Evolutionary conservation across 2,888 invertebrate species (phyloP).

Genomic region (Rosalia funebris): DNA sequence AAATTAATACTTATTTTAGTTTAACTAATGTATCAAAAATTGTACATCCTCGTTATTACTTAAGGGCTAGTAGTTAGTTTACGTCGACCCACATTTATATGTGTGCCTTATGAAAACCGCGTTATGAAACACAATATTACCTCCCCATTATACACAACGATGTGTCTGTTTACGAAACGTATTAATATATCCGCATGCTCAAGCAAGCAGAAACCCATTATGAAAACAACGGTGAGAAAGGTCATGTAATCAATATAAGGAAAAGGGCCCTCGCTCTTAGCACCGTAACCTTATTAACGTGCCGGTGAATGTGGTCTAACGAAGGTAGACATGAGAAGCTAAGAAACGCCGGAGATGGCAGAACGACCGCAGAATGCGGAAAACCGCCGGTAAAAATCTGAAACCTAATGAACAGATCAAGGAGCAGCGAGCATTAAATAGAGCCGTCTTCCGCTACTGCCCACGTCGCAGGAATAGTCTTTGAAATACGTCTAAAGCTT

Average conservation of each 20-base stretch:
- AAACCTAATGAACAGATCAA: neutral
- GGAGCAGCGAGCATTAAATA: neutral
- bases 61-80: too few species aligned
- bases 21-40: too few species aligned
- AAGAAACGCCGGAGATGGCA: neutral
- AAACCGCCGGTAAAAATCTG: neutral
- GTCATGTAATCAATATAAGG: conserved; percentile 2
- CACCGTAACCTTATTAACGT: conserved; percentile 7
- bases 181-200: neutral
- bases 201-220: neutral
- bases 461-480: too few species aligned
- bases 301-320: neutral
- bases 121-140: neutral
- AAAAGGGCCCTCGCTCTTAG: neutral
- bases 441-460: neutral
- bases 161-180: neutral
- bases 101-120: neutral
- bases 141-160: too few species aligned
- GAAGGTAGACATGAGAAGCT: neutral
- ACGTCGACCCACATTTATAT: neutral
- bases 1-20: too few species aligned
- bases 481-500: too few species aligned
- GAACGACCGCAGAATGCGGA: neutral
- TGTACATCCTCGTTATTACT: too few species aligned
- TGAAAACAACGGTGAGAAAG: conserved; percentile 1